Conservation (phyloP, 2,888 invertebrate genomes). For the Siphlonurus alternatus region DNA sequence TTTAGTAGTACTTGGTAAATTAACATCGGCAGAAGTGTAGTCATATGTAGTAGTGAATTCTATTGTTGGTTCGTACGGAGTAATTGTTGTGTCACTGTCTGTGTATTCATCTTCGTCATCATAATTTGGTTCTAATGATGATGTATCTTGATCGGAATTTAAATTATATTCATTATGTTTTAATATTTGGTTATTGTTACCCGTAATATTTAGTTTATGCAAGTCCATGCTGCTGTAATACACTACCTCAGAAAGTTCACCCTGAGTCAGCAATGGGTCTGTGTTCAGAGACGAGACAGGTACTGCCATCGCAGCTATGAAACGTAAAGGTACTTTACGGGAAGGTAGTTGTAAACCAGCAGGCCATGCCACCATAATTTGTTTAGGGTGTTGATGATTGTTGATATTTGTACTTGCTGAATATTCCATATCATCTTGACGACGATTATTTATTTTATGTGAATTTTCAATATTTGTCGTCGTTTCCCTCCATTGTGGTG, state of each 20-base stretch:
- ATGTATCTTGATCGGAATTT: too few relatives aligned
- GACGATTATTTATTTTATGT: too few relatives aligned
- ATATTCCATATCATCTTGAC: neutral
- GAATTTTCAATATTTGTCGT: too few relatives aligned
- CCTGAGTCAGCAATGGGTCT: constrained; percentile 1
- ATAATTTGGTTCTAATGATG: too few relatives aligned
- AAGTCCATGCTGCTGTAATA: constrained; percentile 5
- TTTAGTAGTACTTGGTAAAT: neutral
- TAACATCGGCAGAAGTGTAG: too few relatives aligned
- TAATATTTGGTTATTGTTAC: neutral
- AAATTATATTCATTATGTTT: neutral
- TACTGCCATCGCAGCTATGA: neutral
- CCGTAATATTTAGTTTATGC: neutral
- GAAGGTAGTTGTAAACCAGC: neutral
- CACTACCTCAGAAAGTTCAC: neutral
- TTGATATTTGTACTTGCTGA: neutral
- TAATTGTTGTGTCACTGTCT: neutral
- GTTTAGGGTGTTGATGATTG: neutral
- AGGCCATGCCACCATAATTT: neutral
- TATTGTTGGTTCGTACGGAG: neutral
- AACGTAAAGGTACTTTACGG: neutral
- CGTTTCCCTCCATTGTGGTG: neutral
- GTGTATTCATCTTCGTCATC: neutral
- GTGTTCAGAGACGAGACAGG: neutral
- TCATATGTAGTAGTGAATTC: too few relatives aligned